Conservation (phyloP, 2,797 vertebrate genomes). For the Rhinella marina region DNA sequence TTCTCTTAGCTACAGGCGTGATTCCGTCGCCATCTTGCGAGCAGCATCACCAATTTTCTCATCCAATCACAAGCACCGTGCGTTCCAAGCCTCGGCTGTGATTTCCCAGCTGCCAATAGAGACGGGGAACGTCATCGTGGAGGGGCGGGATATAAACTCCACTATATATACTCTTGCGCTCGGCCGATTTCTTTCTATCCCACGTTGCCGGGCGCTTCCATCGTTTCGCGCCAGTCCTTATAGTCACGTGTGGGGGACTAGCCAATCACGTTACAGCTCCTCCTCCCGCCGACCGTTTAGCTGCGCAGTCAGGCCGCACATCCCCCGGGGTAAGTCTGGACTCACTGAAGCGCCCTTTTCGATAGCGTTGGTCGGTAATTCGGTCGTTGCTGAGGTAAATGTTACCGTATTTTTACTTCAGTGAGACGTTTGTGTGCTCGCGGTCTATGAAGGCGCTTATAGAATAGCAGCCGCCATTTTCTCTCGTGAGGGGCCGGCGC, state of each 20-base stretch:
- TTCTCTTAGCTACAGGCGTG: neutral
- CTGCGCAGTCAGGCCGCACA: slow-evolving; percentile 50
- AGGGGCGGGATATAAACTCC: neutral
- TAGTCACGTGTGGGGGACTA: slow-evolving; percentile 45
- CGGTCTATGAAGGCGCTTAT: neutral
- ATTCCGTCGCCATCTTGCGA: slow-evolving; percentile 9
- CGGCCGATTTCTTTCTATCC: neutral
- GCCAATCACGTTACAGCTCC: slow-evolving; percentile 19
- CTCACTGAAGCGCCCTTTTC: too few species aligned
- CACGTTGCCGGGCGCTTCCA: slow-evolving; percentile 19
- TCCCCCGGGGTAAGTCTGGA: slow-evolving; percentile 28
- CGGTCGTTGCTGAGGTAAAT: neutral
- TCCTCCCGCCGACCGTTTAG: slow-evolving; percentile 3
- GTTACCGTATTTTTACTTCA: neutral
- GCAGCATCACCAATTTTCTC: neutral
- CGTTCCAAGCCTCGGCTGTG: slow-evolving; percentile 37
- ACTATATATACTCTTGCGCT: neutral
- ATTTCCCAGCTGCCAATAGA: neutral
- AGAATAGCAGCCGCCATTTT: slow-evolving; percentile 49
- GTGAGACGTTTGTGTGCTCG: neutral
- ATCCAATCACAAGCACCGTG: slow-evolving; percentile 14
- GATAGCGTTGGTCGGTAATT: neutral
- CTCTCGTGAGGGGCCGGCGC: neutral
- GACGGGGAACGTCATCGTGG: neutral
- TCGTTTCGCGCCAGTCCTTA: slow-evolving; percentile 15